phyloP scores from a whole-genome alignment of 2,113 vertebrate genomes.

The Litocranius walleri region DNA sequence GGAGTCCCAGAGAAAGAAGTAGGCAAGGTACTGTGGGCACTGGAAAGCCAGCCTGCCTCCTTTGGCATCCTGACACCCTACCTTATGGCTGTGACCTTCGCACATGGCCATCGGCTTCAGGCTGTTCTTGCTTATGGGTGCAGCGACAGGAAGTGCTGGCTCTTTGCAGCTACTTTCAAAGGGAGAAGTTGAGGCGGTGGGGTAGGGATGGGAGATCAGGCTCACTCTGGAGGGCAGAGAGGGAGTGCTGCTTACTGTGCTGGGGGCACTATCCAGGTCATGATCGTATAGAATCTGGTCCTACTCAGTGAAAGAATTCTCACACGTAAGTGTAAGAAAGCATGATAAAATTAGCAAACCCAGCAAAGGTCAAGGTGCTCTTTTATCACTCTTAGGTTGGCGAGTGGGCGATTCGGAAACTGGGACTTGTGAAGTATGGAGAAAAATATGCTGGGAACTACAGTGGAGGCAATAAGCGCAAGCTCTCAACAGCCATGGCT shows the following conservation, averaged over 20 bases:
- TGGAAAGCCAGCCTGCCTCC: neutral
- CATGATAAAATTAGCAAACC: neutral
- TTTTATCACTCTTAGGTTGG: conserved; percentile 85
- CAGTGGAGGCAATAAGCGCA: conserved; percentile 96
- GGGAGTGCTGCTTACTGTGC: too few species aligned
- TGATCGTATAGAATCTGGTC: neutral
- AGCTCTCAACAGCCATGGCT: conserved; percentile 97
- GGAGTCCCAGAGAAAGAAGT: conserved; percentile 95
- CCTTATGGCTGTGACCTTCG: neutral
- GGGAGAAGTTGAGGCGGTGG: neutral
- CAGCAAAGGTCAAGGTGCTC: neutral
- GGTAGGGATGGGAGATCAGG: neutral
- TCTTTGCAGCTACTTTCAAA: neutral
- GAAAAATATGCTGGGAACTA: conserved; percentile 95
- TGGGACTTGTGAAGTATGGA: conserved; percentile 93
- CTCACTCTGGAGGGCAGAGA: neutral
- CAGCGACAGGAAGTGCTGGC: neutral
- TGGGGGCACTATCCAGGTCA: neutral
- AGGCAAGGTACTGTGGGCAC: conserved; percentile 85
- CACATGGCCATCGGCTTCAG: neutral
- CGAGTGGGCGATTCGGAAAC: conserved; percentile 95
- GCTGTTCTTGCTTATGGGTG: neutral
- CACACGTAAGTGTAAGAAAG: neutral
- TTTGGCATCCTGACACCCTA: neutral
- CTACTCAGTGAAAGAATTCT: neutral